phyloP scores from a whole-genome alignment of 2,797 vertebrate genomes.

The Furcifer pardalis region DNA sequence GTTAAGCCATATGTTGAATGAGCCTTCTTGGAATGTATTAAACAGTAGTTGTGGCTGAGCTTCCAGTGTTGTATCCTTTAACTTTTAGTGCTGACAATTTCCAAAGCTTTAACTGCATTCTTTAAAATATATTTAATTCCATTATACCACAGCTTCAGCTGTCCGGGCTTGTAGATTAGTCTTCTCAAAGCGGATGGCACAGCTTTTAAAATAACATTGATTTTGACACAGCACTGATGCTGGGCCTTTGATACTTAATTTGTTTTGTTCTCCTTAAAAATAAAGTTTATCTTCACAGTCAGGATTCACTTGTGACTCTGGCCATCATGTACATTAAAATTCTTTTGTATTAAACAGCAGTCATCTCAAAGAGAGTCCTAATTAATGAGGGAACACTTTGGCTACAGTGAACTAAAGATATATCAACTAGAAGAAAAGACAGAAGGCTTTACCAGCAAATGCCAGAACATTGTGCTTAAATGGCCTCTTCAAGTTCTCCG shows the following conservation, averaged over 20 bases:
- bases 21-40: background rate
- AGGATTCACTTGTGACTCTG: constrained; percentile 7
- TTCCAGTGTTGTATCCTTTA: background rate
- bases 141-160: background rate
- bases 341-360: constrained; percentile 6
- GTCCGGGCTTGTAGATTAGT: background rate
- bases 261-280: constrained; percentile 15
- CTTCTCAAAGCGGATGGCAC: background rate
- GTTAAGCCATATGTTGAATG: background rate
- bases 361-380: background rate
- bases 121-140: constrained; percentile 13
- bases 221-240: background rate
- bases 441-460: background rate
- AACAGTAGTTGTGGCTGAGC: background rate
- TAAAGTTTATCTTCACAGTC: constrained; percentile 21
- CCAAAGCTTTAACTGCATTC: background rate
- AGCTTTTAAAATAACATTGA: constrained; percentile 18
- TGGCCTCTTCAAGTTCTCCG: background rate
- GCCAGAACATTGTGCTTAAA: background rate
- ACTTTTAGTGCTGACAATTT: background rate
- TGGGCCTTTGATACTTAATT: constrained; percentile 3
- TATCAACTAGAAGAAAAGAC: background rate
- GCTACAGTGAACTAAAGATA: background rate
- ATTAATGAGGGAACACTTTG: background rate
- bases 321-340: constrained; percentile 16